phyloP scores from a whole-genome alignment of 2,797 vertebrate species.

The Sciaenops ocellatus region DNA sequence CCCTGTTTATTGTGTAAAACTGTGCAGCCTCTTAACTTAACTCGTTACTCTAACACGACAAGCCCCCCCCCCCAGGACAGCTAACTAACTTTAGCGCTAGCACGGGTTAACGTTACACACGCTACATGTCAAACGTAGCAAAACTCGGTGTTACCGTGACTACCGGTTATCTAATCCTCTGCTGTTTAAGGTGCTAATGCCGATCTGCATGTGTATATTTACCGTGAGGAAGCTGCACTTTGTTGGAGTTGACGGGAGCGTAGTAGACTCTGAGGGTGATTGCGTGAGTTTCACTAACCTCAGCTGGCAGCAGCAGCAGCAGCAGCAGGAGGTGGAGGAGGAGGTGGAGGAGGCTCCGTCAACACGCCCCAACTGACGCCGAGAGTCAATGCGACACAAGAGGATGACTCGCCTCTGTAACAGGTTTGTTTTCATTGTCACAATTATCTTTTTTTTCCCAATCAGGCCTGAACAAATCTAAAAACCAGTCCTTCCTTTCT shows the following conservation, averaged over 20 bases:
- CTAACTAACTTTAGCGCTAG: slow-evolving; percentile 17
- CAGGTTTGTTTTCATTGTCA: too few species aligned
- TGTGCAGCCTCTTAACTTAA: neutral
- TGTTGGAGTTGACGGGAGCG: neutral
- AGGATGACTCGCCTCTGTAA: neutral
- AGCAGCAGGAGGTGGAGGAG: too few species aligned
- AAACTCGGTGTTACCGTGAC: neutral
- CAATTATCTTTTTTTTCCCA: too few species aligned
- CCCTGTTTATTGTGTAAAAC: too few species aligned
- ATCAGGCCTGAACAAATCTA: too few species aligned
- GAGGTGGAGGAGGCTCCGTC: slow-evolving; percentile 8
- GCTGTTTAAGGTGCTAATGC: neutral
- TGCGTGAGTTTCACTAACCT: slow-evolving; percentile 11
- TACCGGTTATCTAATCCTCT: rapidly evolving
- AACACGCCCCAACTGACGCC: slow-evolving; percentile 51
- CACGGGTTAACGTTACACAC: neutral
- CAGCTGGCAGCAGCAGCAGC: neutral
- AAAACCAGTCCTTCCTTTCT: too few species aligned
- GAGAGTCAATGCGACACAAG: neutral
- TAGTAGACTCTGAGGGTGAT: neutral
- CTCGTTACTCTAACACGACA: too few species aligned
- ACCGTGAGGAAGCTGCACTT: slow-evolving; percentile 41
- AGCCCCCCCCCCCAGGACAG: neutral
- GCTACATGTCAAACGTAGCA: neutral
- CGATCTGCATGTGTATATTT: slow-evolving; percentile 5